A percentile compares a stretch with the other conserved stretches of the same genome.
Evolutionary conservation across 1,140 invertebrate genomes (phyloP).

Genomic region (Formica exsecta): DNA sequence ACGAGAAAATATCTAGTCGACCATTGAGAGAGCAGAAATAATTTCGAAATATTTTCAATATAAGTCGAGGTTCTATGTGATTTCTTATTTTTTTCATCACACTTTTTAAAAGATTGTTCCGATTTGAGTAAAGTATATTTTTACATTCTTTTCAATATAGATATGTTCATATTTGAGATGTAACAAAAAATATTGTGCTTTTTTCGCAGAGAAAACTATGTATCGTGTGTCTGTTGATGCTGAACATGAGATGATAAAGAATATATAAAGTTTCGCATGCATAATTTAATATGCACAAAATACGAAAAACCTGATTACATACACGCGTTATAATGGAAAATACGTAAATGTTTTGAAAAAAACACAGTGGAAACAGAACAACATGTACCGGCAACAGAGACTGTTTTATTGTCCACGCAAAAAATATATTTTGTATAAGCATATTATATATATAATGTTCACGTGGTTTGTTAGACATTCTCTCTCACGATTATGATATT

Average conservation of each 20-base stretch:
- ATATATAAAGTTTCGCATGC: slow-evolving; percentile 52
- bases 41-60: slow-evolving; percentile 62
- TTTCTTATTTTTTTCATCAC: not conserved
- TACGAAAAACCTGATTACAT: slow-evolving; percentile 43
- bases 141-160: no score
- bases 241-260: slow-evolving; percentile 19
- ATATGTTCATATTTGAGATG: not conserved
- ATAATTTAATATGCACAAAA: slow-evolving; percentile 59
- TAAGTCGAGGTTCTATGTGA: not conserved
- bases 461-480: not conserved
- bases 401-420: slow-evolving; percentile 65
- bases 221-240: not conserved
- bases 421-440: slow-evolving; percentile 40
- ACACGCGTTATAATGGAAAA: slow-evolving; percentile 5
- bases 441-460: not conserved
- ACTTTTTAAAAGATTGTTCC: not conserved
- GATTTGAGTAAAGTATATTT: not conserved
- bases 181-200: not conserved
- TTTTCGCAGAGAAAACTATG: not conserved
- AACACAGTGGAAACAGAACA: not conserved
- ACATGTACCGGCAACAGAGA: not conserved
- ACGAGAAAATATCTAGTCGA: slow-evolving; percentile 47
- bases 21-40: slow-evolving; percentile 49
- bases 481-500: slow-evolving; percentile 44
- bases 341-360: not conserved